phyloP scores from a whole-genome alignment of 2,797 vertebrate species.

The Cyprinella venusta region DNA sequence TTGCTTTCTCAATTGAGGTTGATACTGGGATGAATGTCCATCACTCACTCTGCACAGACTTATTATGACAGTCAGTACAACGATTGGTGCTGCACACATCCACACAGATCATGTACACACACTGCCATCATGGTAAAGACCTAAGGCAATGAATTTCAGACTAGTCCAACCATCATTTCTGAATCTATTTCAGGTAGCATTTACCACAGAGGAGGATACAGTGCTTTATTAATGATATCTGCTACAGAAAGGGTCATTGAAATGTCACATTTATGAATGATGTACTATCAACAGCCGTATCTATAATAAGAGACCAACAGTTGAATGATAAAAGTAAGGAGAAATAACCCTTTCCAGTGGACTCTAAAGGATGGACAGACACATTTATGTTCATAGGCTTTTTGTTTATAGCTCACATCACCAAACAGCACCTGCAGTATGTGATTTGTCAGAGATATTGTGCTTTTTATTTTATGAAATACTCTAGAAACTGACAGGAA shows the following conservation, averaged over 20 bases:
- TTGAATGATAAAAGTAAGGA: constrained; percentile 16
- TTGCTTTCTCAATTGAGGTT: constrained; percentile 21
- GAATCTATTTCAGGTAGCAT: constrained; percentile 8
- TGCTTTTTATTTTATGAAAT: constrained; percentile 4
- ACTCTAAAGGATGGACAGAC: constrained; percentile 30
- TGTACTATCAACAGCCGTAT: constrained; percentile 26
- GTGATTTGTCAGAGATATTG: constrained; percentile 34
- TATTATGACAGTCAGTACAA: neutral
- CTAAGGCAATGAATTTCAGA: constrained; percentile 22
- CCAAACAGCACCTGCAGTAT: constrained; percentile 30
- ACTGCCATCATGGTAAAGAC: constrained; percentile 4
- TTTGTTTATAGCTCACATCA: constrained; percentile 15
- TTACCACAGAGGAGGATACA: constrained; percentile 20
- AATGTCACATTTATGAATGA: constrained; percentile 30
- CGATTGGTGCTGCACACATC: neutral
- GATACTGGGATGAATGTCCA: constrained; percentile 17
- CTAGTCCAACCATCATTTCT: constrained; percentile 5
- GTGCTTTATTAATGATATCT: constrained; percentile 30
- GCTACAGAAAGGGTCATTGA: constrained; percentile 27
- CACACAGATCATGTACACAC: constrained; percentile 12
- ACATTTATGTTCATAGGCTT: constrained; percentile 28
- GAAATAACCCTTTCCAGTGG: constrained; percentile 26
- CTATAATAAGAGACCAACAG: constrained; percentile 12
- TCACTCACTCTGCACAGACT: constrained; percentile 22
- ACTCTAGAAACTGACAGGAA: constrained; percentile 14